These are phyloP conservation scores for Orestias chungarensis DNA, from an alignment of 2,797 vertebrate genomes.

Conservation along the genomic window DNA sequence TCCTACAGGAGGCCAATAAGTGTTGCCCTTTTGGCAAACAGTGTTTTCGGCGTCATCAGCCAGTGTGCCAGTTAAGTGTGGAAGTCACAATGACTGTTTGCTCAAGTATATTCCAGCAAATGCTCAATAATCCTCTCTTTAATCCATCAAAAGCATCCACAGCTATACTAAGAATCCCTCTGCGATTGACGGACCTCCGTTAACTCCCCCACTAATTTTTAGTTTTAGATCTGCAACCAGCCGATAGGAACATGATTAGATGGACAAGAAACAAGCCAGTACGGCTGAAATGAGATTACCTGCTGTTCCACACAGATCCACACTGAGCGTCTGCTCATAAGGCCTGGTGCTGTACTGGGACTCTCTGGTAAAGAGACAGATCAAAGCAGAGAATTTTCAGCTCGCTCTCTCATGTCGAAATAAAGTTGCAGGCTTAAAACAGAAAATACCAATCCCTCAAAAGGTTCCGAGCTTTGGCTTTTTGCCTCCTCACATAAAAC, in stretches of 20 bases:
- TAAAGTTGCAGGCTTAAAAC: conserved; percentile 25
- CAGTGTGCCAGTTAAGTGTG: not conserved
- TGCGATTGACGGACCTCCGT: not conserved
- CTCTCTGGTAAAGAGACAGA: conserved; percentile 75
- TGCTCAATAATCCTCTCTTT: not conserved
- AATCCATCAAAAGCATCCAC: not conserved
- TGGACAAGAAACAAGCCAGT: conserved; percentile 10
- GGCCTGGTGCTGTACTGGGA: conserved; percentile 85
- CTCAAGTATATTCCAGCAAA: not conserved
- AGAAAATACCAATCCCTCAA: conserved; percentile 30
- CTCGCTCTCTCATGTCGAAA: conserved; percentile 25
- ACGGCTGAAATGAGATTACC: conserved; percentile 79
- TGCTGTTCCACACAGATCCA: conserved; percentile 98
- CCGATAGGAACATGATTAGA: not conserved
- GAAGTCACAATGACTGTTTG: not conserved
- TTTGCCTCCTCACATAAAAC: conserved; percentile 12
- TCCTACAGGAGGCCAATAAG: not conserved
- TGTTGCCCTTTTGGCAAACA: not conserved
- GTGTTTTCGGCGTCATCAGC: not conserved
- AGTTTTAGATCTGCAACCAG: conserved; percentile 4
- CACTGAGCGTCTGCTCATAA: conserved; percentile 90
- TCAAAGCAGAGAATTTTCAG: conserved; percentile 25
- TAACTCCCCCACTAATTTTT: not conserved
- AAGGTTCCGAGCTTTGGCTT: conserved; percentile 6
- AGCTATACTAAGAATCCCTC: not conserved